Percentiles rank a stretch among this genome's conserved stretches.
phyloP scores from a whole-genome alignment of 2,888 invertebrate species.

The Invenusta paracnida region DNA sequence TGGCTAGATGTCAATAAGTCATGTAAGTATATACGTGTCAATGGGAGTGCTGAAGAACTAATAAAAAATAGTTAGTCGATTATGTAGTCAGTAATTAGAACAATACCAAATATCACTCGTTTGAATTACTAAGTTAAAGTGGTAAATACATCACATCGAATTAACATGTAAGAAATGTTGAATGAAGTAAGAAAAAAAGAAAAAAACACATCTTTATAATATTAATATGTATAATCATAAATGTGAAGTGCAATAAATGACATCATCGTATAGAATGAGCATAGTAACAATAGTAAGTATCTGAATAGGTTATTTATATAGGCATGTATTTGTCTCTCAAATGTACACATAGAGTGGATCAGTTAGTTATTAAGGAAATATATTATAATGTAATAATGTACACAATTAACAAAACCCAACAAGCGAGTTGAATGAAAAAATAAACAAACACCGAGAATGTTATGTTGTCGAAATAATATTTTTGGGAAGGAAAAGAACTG shows the following conservation, averaged over 20 bases:
- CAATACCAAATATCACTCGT: background rate
- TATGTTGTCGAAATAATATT: background rate
- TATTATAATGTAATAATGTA: background rate
- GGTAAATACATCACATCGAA: background rate
- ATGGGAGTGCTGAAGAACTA: too few relatives aligned
- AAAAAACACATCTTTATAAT: too few relatives aligned
- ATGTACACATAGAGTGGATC: constrained; percentile 28
- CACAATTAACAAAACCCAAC: constrained; percentile 5
- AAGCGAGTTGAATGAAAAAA: background rate
- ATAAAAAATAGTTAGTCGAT: too few relatives aligned
- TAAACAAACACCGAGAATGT: constrained; percentile 26
- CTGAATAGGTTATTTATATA: constrained; percentile 17
- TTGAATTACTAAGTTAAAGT: background rate
- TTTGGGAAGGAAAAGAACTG: background rate
- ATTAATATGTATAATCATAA: background rate
- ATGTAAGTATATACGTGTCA: too few relatives aligned
- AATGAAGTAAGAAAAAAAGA: background rate
- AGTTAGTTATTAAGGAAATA: constrained; percentile 42
- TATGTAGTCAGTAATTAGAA: too few relatives aligned
- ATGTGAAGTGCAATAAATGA: background rate
- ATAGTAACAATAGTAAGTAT: too few relatives aligned
- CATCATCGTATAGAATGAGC: background rate
- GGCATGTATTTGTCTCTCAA: background rate
- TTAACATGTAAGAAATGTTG: background rate
- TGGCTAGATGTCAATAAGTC: background rate